Evolutionary conservation across 37 sponge, comb jelly and placozoan genomes (phyloP), one percentile per base, ranked within the genome.

Genomic region (Beroe ovata): DNA sequence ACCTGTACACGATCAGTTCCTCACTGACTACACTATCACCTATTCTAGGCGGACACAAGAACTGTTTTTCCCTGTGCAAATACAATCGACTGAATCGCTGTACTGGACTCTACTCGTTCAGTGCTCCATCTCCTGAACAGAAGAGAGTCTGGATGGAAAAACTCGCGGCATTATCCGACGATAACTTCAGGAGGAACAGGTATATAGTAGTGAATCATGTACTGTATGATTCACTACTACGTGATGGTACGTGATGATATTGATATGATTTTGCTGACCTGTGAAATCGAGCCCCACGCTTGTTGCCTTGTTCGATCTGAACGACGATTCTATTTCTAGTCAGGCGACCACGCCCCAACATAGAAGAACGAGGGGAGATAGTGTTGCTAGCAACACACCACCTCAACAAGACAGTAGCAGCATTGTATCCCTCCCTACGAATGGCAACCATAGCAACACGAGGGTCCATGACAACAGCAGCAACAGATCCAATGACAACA

Each of bases 71-170:
- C 21, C 38, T 77, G 8, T 32, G 36, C 26, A 77, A 30, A 6
- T 77, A 77, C 47, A 77, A 77, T 54, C n/a, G 84, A 40, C 21
- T 77, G 47, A 77, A 77, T 18, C 33, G 54, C 11, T 77, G 84
- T 54, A 77, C 84, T 11, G 84, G 84, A 3, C 84, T 77, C 28
- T 77, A 77, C 47, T 32, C 84, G 1, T 77, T 77, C 47, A 77
- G 38, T 36, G 54, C 54, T 6, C 38, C 38, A 2, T 42, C 84
- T 3, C 38, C 84, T 18, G 84, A 77, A 3, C 20, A 19, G 36
- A 77, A 77, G 84, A n/a, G 42, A 39, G 38, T 21, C 6, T 77
- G 84, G 84, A 77, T 77, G 0, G 84, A 39, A 19, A 39, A 42
- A 16, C 41, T 77, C 84, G 11, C 3, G 23, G 41, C 8, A 8